Evolutionary conservation across 2,888 invertebrate genomes (phyloP), one percentile per base, ranked within the genome.

Genomic region (Dicyrtomina minuta): DNA sequence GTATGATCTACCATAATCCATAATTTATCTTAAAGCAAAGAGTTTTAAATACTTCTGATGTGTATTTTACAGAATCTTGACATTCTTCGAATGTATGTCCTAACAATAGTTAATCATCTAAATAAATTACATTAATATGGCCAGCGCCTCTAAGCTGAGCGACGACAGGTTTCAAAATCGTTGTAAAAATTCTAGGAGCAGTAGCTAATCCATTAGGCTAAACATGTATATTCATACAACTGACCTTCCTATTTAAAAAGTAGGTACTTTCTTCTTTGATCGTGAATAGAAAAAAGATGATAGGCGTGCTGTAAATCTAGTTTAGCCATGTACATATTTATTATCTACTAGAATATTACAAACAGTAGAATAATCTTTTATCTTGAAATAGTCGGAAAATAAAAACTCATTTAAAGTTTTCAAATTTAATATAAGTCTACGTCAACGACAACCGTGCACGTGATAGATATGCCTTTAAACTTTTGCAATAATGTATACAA

Each of bases 261-360:
- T 13, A 72, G 61, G 62, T 56, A 70, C 22, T 65, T 70, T 20
- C 46, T 33, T 41, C 41, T 43, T 22, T 65, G 12, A 13, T 1
- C 17, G 33, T 56, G 22, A n/a, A 72, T 60, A 8, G 68, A 59
- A 1, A 72, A 43, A 1, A 44, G 12, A 60, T 61, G 62, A 55
- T 70, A 72, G 12, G 70, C 72, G 46, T 73, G 70, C 26, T 58
- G 15, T n/a, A 68, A 15, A 55, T 72, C 72, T 24, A 72, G 59
- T 17, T 51, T 68, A 20, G 55, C 43, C 55, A 70, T 33, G 41
- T 49, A 72, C 20, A 20, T n/a, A 44, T n/a, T n/a, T n/a, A n/a
- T 33, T 22, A 27, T 1, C 5, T 12, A 13, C 17, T 2, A 72
- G 12, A 17, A 70, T 41, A 39, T 65, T 60, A 46, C 64, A 62